phyloP scores from a whole-genome alignment of 2,797 vertebrate genomes.

The Mormyrops boulengeri region DNA sequence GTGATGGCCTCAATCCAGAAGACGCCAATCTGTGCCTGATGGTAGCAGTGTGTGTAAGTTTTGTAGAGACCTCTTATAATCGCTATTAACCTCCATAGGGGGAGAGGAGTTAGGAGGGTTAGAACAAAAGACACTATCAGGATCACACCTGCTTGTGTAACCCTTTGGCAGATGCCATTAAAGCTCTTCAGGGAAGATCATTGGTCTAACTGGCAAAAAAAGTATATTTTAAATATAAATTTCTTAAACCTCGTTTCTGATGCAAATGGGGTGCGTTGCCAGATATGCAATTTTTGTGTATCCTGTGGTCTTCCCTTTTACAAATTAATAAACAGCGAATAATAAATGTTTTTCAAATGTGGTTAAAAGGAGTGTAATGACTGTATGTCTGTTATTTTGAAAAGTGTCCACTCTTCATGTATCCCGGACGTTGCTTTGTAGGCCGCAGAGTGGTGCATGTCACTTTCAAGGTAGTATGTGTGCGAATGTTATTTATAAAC shows the following conservation, averaged over 20 bases:
- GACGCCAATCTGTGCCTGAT: background rate
- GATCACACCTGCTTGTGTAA: background rate
- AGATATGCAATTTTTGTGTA: background rate
- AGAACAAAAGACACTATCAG: background rate
- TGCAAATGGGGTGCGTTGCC: background rate
- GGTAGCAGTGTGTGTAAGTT: background rate
- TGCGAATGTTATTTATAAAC: conserved; percentile 1
- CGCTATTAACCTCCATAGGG: background rate
- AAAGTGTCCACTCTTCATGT: background rate
- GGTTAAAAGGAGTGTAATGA: background rate
- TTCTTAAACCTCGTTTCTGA: background rate
- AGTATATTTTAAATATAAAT: background rate
- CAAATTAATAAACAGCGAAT: background rate
- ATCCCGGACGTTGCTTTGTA: background rate
- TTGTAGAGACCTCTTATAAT: background rate
- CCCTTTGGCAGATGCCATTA: background rate
- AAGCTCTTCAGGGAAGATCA: background rate
- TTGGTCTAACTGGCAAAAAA: background rate
- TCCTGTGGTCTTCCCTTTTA: background rate
- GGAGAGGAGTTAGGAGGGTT: background rate
- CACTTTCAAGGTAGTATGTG: conserved; percentile 9
- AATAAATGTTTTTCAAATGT: background rate
- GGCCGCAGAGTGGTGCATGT: conserved; percentile 6
- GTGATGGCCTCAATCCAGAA: background rate
- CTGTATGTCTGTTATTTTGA: background rate